Evolutionary conservation across 1,140 invertebrate genomes (phyloP).

Genomic region (Ditylenchus dipsaci): DNA sequence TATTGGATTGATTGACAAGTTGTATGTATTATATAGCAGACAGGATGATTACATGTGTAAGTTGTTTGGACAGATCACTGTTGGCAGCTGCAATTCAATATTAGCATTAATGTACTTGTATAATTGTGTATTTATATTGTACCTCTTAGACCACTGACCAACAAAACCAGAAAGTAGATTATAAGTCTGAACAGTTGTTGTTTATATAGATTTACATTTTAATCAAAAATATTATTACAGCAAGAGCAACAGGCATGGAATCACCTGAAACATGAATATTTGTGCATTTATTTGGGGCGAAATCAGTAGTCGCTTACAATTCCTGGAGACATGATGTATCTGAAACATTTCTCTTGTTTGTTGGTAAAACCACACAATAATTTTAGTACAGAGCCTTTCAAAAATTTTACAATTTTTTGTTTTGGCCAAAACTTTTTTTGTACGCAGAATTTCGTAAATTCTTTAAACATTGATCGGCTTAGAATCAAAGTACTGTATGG

Average conservation of each 20-base stretch:
- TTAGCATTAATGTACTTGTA: neutral
- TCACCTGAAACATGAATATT: constrained; percentile 55
- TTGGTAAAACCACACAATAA: too few species aligned
- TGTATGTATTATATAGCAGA: neutral
- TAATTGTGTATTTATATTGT: neutral
- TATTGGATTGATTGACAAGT: neutral
- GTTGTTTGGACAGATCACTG: constrained; percentile 75
- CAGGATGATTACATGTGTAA: constrained; percentile 58
- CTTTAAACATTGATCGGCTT: too few species aligned
- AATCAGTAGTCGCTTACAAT: constrained; percentile 65
- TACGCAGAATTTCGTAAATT: too few species aligned
- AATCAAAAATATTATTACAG: constrained; percentile 61
- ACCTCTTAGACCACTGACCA: constrained; percentile 72
- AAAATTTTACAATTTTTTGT: too few species aligned
- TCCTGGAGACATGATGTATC: constrained; percentile 82
- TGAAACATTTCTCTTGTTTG: too few species aligned
- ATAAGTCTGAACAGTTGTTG: constrained; percentile 65
- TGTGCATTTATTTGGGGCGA: too few species aligned
- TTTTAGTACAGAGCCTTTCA: too few species aligned
- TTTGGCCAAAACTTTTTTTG: too few species aligned
- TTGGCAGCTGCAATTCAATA: constrained; percentile 73
- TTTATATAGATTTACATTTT: constrained; percentile 15
- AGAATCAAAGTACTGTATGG: too few species aligned
- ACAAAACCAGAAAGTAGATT: constrained; percentile 86
- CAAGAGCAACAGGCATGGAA: constrained; percentile 80